These are phyloP conservation scores for Dipodomys spectabilis DNA, from an alignment of 2,113 vertebrate species.

Conservation along the genomic window DNA sequence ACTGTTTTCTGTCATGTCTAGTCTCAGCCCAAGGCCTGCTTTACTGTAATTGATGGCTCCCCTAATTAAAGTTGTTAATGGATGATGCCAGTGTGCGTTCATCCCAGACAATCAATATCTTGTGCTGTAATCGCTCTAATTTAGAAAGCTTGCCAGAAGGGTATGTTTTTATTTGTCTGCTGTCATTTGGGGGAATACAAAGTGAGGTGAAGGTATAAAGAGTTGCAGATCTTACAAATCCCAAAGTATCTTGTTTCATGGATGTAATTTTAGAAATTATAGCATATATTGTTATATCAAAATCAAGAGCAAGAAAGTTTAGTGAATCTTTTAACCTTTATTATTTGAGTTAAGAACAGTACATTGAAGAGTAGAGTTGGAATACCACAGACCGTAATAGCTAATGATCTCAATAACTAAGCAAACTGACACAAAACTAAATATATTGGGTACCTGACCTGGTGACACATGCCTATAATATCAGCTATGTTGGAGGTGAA, in stretches of 20 bases:
- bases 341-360: conserved; percentile 50
- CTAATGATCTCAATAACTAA: neutral
- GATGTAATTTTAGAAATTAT: conserved; percentile 42
- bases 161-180: conserved; percentile 54
- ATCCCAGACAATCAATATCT: conserved; percentile 65
- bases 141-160: conserved; percentile 60
- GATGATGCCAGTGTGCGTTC: conserved; percentile 51
- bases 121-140: conserved; percentile 51
- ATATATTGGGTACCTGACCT: too few relatives aligned
- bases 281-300: conserved; percentile 29
- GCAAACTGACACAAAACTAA: conserved; percentile 28
- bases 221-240: conserved; percentile 14
- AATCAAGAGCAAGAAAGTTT: conserved; percentile 42
- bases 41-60: conserved; percentile 68
- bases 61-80: conserved; percentile 69
- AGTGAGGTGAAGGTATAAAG: neutral
- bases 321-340: conserved; percentile 42
- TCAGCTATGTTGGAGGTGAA: too few relatives aligned
- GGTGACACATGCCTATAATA: too few relatives aligned
- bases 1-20: conserved; percentile 63
- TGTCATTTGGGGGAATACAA: conserved; percentile 2
- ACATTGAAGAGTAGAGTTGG: conserved; percentile 13
- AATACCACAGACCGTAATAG: neutral
- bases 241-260: conserved; percentile 2
- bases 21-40: conserved; percentile 61